Evolutionary conservation across 2,888 invertebrate genomes (phyloP), one percentile per base, ranked within the genome.

Genomic region (Molorchus minor): DNA sequence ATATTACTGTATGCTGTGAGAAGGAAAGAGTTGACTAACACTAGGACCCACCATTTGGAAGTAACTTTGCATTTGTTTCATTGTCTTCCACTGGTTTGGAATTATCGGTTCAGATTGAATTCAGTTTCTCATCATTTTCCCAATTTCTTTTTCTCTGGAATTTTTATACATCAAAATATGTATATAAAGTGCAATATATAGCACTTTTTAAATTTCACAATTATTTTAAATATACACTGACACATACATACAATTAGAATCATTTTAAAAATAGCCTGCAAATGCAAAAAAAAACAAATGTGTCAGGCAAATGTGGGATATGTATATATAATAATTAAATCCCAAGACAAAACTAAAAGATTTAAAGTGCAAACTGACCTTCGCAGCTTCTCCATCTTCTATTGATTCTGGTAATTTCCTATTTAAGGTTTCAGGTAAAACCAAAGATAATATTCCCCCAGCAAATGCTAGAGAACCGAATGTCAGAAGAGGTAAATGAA

Each of bases 361-460:
- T n/a, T n/a, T n/a, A n/a, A n/a, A n/a, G n/a, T n/a, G n/a, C n/a
- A n/a, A n/a, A n/a, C n/a, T n/a, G n/a, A n/a, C n/a, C n/a, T n/a
- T n/a, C n/a, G n/a, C n/a, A 15, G 79, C 73, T 76, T 87, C 87
- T 3, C 87, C 86, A 69, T 88, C 88, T 70, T 84, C 84, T 61
- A 88, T 85, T 0, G 88, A 85, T 74, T 88, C 88, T 2, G 89
- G 89, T 53, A 89, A 77, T 61, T 85, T 84, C 70, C 83, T 84
- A 65, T 87, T 86, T 45, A 87, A 77, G 0, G 89, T 89, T 80
- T 89, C 89, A 1, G 89, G 89, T 41, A 89, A 79, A 20, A 86
- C 75, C 25, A 88, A 76, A 0, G 86, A 84, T 55, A 86, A 75
- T 1, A 83, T 53, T 13, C 87, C 88, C 5, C 86, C 85, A 19